Evolutionary conservation across 2,113 vertebrate species (phyloP).

Genomic region (Tachuris rubrigastra): DNA sequence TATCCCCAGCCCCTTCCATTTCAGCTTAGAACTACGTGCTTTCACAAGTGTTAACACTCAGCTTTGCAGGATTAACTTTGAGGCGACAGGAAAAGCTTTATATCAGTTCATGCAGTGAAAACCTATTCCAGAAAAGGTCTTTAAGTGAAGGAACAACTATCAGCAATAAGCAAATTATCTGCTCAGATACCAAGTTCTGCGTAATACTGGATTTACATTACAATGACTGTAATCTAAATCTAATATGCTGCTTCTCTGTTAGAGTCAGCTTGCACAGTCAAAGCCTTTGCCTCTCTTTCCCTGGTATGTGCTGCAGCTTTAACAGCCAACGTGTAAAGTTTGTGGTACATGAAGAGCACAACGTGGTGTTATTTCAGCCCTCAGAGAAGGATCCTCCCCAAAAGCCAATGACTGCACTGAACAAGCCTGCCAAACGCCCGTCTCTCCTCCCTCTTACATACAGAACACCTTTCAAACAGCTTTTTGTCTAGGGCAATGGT

Average conservation of each 20-base stretch:
- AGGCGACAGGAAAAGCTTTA: neutral
- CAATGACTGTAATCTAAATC: neutral
- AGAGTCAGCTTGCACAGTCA: neutral
- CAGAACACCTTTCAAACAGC: neutral
- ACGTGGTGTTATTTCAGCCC: slow-evolving; percentile 33
- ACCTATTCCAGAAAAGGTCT: neutral
- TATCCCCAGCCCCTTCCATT: neutral
- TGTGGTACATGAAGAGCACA: slow-evolving; percentile 23
- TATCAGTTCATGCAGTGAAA: neutral
- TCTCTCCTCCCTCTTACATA: slow-evolving; percentile 33
- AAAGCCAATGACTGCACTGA: slow-evolving; percentile 58
- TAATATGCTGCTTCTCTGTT: neutral
- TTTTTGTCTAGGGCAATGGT: slow-evolving; percentile 6
- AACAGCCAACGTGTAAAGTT: slow-evolving; percentile 45
- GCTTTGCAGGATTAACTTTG: neutral
- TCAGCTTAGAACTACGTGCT: neutral
- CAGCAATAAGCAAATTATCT: neutral
- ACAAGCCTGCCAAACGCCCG: slow-evolving; percentile 1
- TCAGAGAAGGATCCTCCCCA: slow-evolving; percentile 40
- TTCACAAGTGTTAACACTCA: neutral
- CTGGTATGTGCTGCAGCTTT: neutral
- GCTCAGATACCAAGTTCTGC: neutral
- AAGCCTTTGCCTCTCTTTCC: neutral
- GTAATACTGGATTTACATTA: neutral
- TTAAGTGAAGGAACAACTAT: neutral